Conservation (phyloP, 2,113 vertebrate genomes). For the Epinephelus fuscoguttatus region DNA sequence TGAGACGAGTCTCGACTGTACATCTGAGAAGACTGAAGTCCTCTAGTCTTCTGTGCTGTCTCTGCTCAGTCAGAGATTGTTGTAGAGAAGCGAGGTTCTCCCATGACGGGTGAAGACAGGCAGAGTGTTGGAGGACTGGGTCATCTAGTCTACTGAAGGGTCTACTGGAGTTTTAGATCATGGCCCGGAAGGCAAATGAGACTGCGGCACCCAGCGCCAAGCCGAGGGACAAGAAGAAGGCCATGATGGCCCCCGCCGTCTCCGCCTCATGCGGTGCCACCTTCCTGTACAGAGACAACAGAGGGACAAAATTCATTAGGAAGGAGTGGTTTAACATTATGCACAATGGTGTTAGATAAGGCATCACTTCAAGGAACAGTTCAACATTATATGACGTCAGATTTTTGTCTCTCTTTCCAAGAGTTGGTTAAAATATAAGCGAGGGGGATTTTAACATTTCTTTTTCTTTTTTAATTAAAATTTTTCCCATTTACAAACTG, state of each 20-base stretch:
- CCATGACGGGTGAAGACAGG: neutral
- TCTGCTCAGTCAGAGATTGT: slow-evolving; percentile 6
- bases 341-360: neutral
- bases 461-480: too few relatives aligned
- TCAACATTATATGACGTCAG: too few relatives aligned
- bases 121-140: neutral
- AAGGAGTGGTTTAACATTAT: neutral
- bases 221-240: slow-evolving; percentile 95
- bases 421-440: too few relatives aligned
- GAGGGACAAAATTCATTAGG: slow-evolving; percentile 17
- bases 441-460: too few relatives aligned
- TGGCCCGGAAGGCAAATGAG: slow-evolving; percentile 88
- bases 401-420: too few relatives aligned
- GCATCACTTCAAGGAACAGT: neutral
- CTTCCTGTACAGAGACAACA: slow-evolving; percentile 86
- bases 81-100: neutral
- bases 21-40: slow-evolving; percentile 28
- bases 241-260: slow-evolving; percentile 96
- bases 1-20: slow-evolving; percentile 16
- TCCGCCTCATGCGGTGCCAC: slow-evolving; percentile 91
- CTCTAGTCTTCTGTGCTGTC: neutral
- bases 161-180: slow-evolving; percentile 82
- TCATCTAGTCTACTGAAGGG: slow-evolving; percentile 37
- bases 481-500: too few relatives aligned
- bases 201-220: slow-evolving; percentile 91